Conservation (phyloP, 1,140 invertebrate genomes). For the Pachypeltis micranthus region DNA sequence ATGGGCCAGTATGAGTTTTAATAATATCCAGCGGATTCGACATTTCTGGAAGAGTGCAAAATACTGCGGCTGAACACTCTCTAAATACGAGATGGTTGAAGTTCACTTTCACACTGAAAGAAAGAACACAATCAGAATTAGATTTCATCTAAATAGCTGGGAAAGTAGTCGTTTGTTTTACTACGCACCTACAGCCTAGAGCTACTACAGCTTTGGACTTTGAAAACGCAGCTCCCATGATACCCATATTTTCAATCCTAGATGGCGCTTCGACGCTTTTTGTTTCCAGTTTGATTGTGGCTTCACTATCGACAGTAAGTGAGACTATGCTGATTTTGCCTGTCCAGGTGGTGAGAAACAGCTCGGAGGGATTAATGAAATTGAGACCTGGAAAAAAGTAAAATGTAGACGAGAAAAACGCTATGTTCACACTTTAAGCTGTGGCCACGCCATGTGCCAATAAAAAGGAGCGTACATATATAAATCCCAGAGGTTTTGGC, state of each 20-base stretch:
- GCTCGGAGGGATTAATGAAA: background rate
- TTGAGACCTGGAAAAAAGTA: background rate
- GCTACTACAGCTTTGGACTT: background rate
- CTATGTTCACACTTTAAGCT: too few species aligned
- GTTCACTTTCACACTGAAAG: slow-evolving; percentile 21
- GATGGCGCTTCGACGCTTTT: background rate
- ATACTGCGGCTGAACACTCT: slow-evolving; percentile 11
- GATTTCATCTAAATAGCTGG: too few species aligned
- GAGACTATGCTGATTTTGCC: background rate
- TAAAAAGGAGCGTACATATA: too few species aligned
- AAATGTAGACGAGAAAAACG: too few species aligned
- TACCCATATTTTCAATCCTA: background rate
- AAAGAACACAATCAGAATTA: background rate
- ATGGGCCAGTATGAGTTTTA: background rate
- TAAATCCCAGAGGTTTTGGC: too few species aligned
- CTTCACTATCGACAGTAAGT: background rate
- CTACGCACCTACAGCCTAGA: background rate
- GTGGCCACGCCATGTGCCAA: too few species aligned
- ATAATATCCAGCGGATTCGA: slow-evolving; percentile 1
- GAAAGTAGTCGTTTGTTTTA: too few species aligned
- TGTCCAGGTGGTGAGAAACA: background rate
- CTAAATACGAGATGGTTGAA: slow-evolving; percentile 22
- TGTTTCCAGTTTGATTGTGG: background rate
- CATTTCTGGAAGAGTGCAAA: slow-evolving; percentile 11
- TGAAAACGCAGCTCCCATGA: background rate